Conservation (phyloP, 2,113 vertebrate genomes). For the Onychostoma macrolepis region DNA sequence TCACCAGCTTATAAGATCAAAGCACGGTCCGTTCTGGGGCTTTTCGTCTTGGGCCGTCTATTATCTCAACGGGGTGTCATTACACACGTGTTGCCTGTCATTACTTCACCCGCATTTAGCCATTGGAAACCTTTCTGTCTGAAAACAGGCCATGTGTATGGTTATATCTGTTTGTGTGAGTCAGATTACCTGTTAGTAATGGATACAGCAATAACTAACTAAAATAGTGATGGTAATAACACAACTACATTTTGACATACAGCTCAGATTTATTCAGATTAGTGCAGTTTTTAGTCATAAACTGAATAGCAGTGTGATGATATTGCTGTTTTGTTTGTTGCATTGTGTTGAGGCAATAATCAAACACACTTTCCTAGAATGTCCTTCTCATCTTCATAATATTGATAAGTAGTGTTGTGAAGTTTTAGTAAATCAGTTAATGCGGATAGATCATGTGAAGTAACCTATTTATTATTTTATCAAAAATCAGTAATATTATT, state of each 20-base stretch:
- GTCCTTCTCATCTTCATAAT: neutral
- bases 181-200: neutral
- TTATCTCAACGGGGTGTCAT: constrained; percentile 74
- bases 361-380: neutral
- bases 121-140: constrained; percentile 51
- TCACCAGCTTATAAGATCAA: constrained; percentile 74
- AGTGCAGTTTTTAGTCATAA: neutral
- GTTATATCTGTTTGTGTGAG: constrained; percentile 36
- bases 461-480: neutral
- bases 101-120: constrained; percentile 60
- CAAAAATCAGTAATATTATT: neutral
- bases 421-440: neutral
- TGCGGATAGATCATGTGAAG: neutral
- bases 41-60: constrained; percentile 65
- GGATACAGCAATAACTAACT: neutral
- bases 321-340: neutral
- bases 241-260: constrained; percentile 31
- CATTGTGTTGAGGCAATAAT: neutral
- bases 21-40: constrained; percentile 62
- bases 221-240: neutral
- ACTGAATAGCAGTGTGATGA: neutral
- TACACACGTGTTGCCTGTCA: constrained; percentile 63
- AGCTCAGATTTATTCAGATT: neutral
- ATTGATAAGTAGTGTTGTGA: neutral
- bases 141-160: constrained; percentile 38